Conservation (phyloP, 2,113 vertebrate species). For the Spea bombifrons region DNA sequence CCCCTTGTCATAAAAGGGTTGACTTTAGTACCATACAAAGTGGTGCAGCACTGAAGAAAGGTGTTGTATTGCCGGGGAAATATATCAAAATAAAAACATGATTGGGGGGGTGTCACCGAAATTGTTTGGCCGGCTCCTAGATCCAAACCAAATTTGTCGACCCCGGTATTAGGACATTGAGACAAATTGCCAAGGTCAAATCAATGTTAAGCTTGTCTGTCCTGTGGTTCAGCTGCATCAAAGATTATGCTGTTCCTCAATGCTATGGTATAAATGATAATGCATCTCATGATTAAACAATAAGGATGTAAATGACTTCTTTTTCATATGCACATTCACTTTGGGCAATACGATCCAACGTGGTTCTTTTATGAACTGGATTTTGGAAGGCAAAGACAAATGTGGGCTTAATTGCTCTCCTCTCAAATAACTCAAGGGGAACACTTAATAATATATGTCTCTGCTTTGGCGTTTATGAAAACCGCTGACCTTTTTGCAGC, state of each 20-base stretch:
- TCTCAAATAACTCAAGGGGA: constrained; percentile 28
- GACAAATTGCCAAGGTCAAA: not conserved
- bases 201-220: not conserved
- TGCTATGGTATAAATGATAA: not conserved
- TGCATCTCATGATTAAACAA: not conserved
- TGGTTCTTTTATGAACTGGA: constrained; percentile 4
- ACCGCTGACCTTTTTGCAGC: constrained; percentile 42
- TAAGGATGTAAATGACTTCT: not conserved
- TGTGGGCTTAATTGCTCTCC: constrained; percentile 14
- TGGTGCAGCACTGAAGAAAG: too few relatives aligned
- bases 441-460: constrained; percentile 45
- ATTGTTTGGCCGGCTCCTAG: too few relatives aligned
- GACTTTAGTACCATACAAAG: too few relatives aligned
- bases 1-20: too few relatives aligned
- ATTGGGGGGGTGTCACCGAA: too few relatives aligned
- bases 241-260: not conserved
- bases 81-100: too few relatives aligned
- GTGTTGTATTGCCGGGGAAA: too few relatives aligned
- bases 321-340: not conserved
- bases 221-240: not conserved
- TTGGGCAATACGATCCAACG: not conserved
- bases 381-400: constrained; percentile 26
- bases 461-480: constrained; percentile 28
- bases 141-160: too few relatives aligned
- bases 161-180: too few relatives aligned